phyloP scores from a whole-genome alignment of 1,140 invertebrate genomes.

The Conus betulinus region DNA sequence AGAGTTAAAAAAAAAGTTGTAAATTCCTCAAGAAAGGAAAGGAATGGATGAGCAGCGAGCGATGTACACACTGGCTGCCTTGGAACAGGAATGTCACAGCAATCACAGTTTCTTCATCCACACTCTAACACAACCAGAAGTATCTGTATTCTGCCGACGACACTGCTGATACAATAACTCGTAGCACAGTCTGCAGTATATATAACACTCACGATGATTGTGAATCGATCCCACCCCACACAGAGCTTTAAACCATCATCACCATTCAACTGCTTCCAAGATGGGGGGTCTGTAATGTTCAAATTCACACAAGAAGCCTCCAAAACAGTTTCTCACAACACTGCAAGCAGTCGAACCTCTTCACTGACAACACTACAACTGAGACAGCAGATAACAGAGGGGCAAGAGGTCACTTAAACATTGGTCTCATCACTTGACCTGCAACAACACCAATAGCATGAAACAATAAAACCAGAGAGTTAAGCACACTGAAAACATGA shows the following conservation, averaged over 20 bases:
- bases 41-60: background rate
- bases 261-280: too few relatives aligned
- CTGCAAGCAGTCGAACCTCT: background rate
- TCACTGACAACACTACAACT: background rate
- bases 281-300: too few relatives aligned
- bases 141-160: too few relatives aligned
- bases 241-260: too few relatives aligned
- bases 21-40: background rate
- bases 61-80: background rate
- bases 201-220: too few relatives aligned
- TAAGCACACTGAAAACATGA: too few relatives aligned
- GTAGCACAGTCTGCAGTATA: too few relatives aligned
- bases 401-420: slow-evolving; percentile 46
- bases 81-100: background rate
- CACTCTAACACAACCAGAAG: background rate
- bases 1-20: background rate
- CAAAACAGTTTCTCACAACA: background rate
- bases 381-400: background rate
- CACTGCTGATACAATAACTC: too few relatives aligned
- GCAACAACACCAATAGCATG: slow-evolving; percentile 45
- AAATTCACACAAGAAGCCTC: background rate
- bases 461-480: slow-evolving; percentile 37
- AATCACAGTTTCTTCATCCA: background rate
- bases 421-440: slow-evolving; percentile 65
- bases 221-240: too few relatives aligned